Evolutionary conservation across 2,888 invertebrate genomes (phyloP).

Genomic region (Sphecodes monilicornis): DNA sequence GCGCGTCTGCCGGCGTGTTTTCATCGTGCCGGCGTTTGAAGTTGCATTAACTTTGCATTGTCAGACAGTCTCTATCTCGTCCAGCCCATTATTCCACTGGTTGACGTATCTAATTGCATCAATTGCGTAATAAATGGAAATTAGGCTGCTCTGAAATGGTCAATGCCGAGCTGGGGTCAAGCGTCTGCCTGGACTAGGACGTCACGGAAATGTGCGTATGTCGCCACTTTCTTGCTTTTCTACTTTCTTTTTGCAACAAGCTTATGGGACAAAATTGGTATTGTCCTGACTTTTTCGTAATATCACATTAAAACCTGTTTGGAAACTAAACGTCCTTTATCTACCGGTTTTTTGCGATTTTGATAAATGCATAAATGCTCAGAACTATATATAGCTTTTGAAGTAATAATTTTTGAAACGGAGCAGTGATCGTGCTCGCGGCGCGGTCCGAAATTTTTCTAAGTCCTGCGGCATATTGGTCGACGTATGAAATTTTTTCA

Average conservation of each 20-base stretch:
- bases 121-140: constrained; percentile 77
- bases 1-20: neutral
- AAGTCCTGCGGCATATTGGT: too few relatives aligned
- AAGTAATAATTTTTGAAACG: too few relatives aligned
- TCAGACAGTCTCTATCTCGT: constrained; percentile 51
- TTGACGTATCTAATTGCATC: constrained; percentile 76
- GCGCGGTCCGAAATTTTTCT: too few relatives aligned
- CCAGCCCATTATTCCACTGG: constrained; percentile 68
- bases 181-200: constrained; percentile 50
- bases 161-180: constrained; percentile 71
- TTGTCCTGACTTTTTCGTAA: neutral
- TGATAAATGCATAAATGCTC: too few relatives aligned
- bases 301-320: neutral
- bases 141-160: constrained; percentile 70
- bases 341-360: neutral
- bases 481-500: too few relatives aligned
- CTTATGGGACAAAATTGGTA: neutral
- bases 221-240: neutral
- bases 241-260: neutral
- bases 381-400: too few relatives aligned
- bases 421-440: too few relatives aligned
- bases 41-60: constrained; percentile 53
- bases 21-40: constrained; percentile 28
- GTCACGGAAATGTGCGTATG: constrained; percentile 7
- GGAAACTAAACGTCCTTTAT: neutral